Evolutionary conservation across 2,113 vertebrate genomes (phyloP).

Genomic region (Tonatia bakeri): DNA sequence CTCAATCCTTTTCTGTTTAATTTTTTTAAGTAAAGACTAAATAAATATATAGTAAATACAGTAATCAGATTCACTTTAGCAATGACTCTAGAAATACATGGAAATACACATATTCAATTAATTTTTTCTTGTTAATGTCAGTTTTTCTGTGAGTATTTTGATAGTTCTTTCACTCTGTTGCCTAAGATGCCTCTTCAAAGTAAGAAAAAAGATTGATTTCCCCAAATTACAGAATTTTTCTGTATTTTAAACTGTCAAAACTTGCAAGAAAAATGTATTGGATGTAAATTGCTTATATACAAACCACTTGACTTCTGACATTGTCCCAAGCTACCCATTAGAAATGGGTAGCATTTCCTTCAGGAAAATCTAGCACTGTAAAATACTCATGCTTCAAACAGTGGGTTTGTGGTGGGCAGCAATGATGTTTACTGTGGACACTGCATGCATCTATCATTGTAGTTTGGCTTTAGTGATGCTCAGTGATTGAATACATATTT

Average conservation of each 20-base stretch:
- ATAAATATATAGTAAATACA: constrained; percentile 13
- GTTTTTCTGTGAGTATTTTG: constrained; percentile 26
- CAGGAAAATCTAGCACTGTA: neutral
- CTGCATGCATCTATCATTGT: neutral
- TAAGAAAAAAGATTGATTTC: neutral
- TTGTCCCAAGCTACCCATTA: neutral
- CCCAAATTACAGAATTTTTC: neutral
- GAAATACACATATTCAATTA: neutral
- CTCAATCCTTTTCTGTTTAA: rapidly evolving
- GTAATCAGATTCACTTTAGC: neutral
- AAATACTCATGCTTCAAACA: neutral
- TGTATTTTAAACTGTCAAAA: neutral
- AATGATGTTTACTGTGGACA: neutral
- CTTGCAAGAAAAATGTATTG: neutral
- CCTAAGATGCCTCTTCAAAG: neutral
- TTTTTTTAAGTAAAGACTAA: neutral
- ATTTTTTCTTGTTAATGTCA: constrained; percentile 1
- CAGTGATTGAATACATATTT: neutral
- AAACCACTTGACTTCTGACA: neutral
- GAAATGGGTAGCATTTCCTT: neutral
- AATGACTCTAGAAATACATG: neutral
- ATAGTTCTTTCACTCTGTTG: constrained; percentile 6
- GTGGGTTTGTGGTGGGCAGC: neutral
- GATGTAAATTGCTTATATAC: neutral
- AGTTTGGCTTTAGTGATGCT: neutral